Conservation (phyloP, 2,113 vertebrate species). For the Baryphthengus martii region DNA sequence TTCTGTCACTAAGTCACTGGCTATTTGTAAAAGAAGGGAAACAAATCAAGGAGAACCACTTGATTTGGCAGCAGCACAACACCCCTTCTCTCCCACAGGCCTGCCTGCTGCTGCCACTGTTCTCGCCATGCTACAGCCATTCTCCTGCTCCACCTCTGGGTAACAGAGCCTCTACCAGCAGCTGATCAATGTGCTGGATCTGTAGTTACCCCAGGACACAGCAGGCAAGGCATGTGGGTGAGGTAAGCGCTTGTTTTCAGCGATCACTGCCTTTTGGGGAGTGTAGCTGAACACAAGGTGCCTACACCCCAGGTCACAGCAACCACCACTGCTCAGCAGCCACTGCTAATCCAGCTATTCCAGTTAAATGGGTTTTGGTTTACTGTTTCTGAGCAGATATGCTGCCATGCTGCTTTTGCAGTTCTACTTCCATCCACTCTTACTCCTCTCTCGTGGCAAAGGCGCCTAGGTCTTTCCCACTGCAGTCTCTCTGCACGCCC, state of each 20-base stretch:
- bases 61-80: neutral
- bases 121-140: neutral
- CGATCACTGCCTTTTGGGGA: neutral
- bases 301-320: neutral
- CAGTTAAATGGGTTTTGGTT: neutral
- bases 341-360: neutral
- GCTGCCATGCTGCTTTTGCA: neutral
- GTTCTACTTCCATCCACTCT: neutral
- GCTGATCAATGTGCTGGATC: neutral
- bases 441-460: neutral
- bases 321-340: neutral
- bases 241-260: neutral
- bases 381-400: neutral
- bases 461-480: neutral
- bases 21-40: neutral
- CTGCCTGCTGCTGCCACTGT: neutral
- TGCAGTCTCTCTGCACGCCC: neutral
- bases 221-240: neutral
- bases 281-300: neutral
- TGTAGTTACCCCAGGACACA: neutral
- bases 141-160: neutral
- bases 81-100: neutral
- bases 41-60: neutral
- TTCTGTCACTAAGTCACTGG: neutral
- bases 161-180: neutral